These are phyloP conservation scores for Peromyscus aztecus DNA, from an alignment of 2,797 vertebrate genomes.

Conservation along the genomic window DNA sequence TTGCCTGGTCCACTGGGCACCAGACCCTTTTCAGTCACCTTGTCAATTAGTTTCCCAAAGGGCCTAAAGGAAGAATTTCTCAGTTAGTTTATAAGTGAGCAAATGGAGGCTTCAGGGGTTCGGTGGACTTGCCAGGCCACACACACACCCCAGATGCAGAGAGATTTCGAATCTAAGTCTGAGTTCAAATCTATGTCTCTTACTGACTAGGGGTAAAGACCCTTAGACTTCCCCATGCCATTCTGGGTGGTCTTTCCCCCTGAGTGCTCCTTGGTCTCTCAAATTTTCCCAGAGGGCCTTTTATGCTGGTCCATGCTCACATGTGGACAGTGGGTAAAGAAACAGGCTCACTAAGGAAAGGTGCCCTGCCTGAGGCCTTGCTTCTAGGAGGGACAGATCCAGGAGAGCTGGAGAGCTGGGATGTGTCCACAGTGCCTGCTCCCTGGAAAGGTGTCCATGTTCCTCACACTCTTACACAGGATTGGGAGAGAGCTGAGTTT, in stretches of 20 bases:
- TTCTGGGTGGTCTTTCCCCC: neutral
- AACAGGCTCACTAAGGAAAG: neutral
- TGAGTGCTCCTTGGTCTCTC: neutral
- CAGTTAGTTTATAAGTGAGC: neutral
- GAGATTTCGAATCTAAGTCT: neutral
- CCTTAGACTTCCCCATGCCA: neutral
- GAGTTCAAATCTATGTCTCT: neutral
- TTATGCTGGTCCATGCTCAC: too few species aligned
- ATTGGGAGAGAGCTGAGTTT: neutral
- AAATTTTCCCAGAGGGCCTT: rapidly evolving
- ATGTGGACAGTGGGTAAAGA: neutral
- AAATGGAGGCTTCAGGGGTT: neutral
- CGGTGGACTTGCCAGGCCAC: neutral
- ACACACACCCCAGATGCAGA: neutral
- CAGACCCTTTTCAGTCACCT: rapidly evolving
- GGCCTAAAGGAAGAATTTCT: neutral
- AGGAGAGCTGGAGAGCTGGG: neutral
- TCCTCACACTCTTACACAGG: neutral
- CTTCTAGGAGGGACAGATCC: neutral
- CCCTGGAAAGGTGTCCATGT: rapidly evolving
- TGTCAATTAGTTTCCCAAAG: neutral
- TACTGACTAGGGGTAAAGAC: too few species aligned
- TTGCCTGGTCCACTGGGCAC: rapidly evolving
- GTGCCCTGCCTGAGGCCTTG: rapidly evolving
- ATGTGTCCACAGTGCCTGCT: rapidly evolving